A percentile compares a stretch with the other conserved stretches of the same genome.
Evolutionary conservation across 2,888 invertebrate genomes (phyloP).

Genomic region (Agonum fuliginosum): DNA sequence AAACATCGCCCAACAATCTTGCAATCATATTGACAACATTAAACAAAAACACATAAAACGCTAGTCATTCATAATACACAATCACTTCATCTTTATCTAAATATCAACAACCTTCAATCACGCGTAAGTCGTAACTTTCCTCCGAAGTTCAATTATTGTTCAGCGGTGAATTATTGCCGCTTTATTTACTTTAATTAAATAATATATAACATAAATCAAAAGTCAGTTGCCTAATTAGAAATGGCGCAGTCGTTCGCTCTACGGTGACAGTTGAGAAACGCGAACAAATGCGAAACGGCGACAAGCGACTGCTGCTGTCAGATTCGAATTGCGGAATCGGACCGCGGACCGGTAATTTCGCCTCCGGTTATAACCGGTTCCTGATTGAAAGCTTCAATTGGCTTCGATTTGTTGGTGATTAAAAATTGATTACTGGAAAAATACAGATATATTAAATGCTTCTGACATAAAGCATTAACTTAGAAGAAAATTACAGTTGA

Average conservation of each 20-base stretch:
- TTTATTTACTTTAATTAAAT: conserved; percentile 37
- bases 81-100: neutral
- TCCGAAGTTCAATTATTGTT: conserved; percentile 4
- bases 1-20: conserved; percentile 44
- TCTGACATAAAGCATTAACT: neutral
- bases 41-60: conserved; percentile 34
- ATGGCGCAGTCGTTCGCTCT: too few relatives aligned
- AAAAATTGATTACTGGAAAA: neutral
- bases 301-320: neutral
- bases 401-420: neutral
- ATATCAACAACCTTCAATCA: too few relatives aligned
- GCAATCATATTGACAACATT: conserved; percentile 51
- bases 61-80: conserved; percentile 15
- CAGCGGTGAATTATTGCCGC: conserved; percentile 24
- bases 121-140: conserved; percentile 21
- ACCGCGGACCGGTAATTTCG: neutral
- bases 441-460: neutral
- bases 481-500: neutral
- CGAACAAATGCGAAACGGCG: too few relatives aligned
- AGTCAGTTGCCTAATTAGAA: conserved; percentile 17
- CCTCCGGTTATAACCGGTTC: neutral
- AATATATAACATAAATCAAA: conserved; percentile 33
- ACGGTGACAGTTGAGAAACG: neutral
- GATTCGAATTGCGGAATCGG: neutral
- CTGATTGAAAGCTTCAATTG: neutral